Evolutionary conservation across 2,797 vertebrate species (phyloP).

Genomic region (Tarsius wallacei): DNA sequence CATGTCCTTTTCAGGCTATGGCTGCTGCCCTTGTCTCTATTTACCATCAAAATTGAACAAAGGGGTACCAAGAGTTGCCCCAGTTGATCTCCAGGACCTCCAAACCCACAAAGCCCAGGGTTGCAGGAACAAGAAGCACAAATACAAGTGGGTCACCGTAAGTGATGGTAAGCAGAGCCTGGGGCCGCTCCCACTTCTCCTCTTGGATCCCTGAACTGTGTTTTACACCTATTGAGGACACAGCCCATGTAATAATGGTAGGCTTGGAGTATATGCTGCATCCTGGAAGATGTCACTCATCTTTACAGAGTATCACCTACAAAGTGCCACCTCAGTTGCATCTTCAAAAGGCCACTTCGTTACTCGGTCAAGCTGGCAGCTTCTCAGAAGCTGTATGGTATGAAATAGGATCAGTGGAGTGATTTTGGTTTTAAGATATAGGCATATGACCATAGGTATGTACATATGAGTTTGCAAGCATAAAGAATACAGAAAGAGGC

Average conservation of each 20-base stretch:
- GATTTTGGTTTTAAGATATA: slow-evolving; percentile 5
- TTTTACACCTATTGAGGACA: slow-evolving; percentile 4
- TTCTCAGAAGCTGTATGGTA: neutral
- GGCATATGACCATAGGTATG: neutral
- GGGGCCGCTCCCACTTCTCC: slow-evolving; percentile 1
- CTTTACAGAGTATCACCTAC: neutral
- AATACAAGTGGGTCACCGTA: slow-evolving; percentile 33
- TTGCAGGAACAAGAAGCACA: slow-evolving; percentile 55
- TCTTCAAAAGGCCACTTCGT: slow-evolving; percentile 21
- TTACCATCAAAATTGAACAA: neutral
- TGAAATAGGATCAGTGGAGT: slow-evolving; percentile 34
- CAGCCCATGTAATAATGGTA: neutral
- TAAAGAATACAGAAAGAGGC: slow-evolving; percentile 3
- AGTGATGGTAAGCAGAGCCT: neutral
- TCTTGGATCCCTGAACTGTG: neutral
- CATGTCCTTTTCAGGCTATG: neutral
- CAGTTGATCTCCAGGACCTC: neutral
- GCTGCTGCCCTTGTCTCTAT: neutral
- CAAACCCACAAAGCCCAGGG: slow-evolving; percentile 7
- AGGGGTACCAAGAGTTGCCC: neutral
- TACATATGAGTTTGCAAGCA: neutral
- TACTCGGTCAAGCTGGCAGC: neutral
- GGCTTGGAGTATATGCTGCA: neutral
- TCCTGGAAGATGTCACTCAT: slow-evolving; percentile 32
- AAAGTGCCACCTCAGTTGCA: neutral